Percentiles rank a stretch among this genome's conserved stretches.
phyloP scores from a whole-genome alignment of 2,797 vertebrate genomes.

The Zenarchopterus dispar region DNA sequence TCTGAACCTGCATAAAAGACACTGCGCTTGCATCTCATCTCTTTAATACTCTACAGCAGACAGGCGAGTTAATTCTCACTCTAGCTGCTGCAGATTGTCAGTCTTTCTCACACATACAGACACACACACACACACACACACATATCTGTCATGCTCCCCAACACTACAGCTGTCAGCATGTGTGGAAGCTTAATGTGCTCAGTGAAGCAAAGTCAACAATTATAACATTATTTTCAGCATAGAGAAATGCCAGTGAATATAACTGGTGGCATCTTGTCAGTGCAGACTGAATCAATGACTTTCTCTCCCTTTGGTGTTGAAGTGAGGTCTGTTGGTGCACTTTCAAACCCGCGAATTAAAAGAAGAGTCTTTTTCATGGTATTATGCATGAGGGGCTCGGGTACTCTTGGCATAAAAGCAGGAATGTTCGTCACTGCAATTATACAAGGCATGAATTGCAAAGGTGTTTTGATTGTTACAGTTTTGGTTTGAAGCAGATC shows the following conservation, averaged over 20 bases:
- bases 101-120: conserved; percentile 50
- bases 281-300: conserved; percentile 70
- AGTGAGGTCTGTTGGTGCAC: conserved; percentile 64
- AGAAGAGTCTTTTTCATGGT: conserved; percentile 50
- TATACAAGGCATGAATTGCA: conserved; percentile 38
- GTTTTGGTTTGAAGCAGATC: conserved; percentile 35
- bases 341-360: conserved; percentile 73
- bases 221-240: conserved; percentile 81
- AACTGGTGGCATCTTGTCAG: conserved; percentile 77
- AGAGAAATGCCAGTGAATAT: conserved; percentile 76
- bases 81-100: conserved; percentile 74
- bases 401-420: conserved; percentile 53
- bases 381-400: conserved; percentile 68
- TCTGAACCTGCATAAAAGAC: conserved; percentile 86
- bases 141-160: conserved; percentile 73
- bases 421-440: conserved; percentile 48
- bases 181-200: conserved; percentile 78
- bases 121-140: conserved; percentile 35
- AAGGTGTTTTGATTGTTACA: conserved; percentile 31
- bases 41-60: conserved; percentile 75
- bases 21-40: conserved; percentile 80
- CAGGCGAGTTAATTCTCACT: conserved; percentile 76
- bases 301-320: conserved; percentile 74
- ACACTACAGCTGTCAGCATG: conserved; percentile 75
- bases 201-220: conserved; percentile 80